phyloP scores from a whole-genome alignment of 2,797 vertebrate species.

The Halcyon smyrnensis region DNA sequence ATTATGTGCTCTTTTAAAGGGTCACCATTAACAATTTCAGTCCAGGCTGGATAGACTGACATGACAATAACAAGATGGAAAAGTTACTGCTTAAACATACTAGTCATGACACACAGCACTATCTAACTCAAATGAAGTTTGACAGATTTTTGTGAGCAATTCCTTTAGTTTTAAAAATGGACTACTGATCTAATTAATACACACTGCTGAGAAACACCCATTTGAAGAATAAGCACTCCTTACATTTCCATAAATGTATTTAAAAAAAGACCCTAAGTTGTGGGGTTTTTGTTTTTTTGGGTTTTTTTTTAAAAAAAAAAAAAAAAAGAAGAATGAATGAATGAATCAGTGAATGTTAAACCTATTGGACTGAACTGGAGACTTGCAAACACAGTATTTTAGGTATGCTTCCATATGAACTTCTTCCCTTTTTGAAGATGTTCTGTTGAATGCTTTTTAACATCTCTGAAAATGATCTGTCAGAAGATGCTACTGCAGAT shows the following conservation, averaged over 20 bases:
- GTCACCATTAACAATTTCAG: background rate
- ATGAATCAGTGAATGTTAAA: background rate
- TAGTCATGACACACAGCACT: background rate
- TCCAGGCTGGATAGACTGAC: background rate
- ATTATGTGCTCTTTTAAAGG: background rate
- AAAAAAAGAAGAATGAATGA: background rate
- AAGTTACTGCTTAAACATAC: background rate
- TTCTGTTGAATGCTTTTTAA: background rate
- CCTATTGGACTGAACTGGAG: rapidly evolving
- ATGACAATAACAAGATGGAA: background rate
- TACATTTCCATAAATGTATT: background rate
- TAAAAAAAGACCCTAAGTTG: background rate
- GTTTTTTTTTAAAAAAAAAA: background rate
- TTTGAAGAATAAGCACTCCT: background rate
- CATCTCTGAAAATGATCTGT: background rate
- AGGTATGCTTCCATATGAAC: background rate
- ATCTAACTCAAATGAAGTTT: background rate
- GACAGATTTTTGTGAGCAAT: background rate
- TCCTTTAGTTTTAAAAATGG: background rate
- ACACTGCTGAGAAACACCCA: background rate
- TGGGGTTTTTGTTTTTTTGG: no score
- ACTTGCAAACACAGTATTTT: rapidly evolving
- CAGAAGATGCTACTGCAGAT: background rate
- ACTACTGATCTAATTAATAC: background rate
- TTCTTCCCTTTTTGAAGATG: background rate